These are phyloP conservation scores for Cyprinus carpio DNA, from an alignment of 2,113 vertebrate species.

Conservation along the genomic window DNA sequence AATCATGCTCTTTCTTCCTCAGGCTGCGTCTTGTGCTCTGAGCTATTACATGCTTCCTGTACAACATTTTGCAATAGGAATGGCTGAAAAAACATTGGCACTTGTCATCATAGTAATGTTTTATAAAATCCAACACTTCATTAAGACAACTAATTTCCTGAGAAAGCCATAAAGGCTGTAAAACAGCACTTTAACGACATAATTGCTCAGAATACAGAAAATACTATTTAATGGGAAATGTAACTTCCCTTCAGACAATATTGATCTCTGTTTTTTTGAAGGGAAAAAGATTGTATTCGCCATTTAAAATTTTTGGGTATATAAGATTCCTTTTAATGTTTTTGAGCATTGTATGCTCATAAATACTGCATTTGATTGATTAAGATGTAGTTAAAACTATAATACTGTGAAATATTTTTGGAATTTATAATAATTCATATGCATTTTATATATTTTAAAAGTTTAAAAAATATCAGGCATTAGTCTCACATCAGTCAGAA, in stretches of 20 bases:
- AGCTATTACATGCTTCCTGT: slow-evolving; percentile 32
- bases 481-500: background rate
- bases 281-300: background rate
- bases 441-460: too few relatives aligned
- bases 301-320: too few relatives aligned
- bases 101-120: slow-evolving; percentile 13
- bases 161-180: slow-evolving; percentile 16
- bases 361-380: background rate
- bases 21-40: background rate
- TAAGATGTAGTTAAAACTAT: too few relatives aligned
- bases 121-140: background rate
- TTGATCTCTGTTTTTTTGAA: slow-evolving; percentile 31
- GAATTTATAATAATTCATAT: too few relatives aligned
- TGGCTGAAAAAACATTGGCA: slow-evolving; percentile 24
- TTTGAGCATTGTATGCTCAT: background rate
- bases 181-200: background rate
- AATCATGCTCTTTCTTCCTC: slow-evolving; percentile 39
- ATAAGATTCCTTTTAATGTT: too few relatives aligned
- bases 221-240: slow-evolving; percentile 14
- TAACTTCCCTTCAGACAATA: slow-evolving; percentile 43
- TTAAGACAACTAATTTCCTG: background rate
- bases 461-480: too few relatives aligned
- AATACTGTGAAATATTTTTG: too few relatives aligned
- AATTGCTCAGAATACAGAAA: slow-evolving; percentile 32
- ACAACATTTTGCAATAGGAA: slow-evolving; percentile 4